Conservation (phyloP, 2,113 vertebrate species). For the Circaetus cinerascens region DNA sequence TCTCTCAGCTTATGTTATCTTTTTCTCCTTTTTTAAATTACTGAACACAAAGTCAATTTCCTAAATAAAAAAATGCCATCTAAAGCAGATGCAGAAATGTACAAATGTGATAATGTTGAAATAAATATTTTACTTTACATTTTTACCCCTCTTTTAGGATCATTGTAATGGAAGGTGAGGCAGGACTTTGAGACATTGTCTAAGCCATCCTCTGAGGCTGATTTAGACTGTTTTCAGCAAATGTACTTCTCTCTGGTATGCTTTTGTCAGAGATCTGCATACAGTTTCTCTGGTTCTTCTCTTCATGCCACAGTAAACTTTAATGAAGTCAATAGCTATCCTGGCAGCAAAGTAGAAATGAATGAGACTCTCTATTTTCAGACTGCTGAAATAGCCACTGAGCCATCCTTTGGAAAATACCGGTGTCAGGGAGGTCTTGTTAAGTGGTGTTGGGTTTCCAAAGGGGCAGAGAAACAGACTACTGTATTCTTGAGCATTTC, state of each 20-base stretch:
- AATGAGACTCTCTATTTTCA: neutral
- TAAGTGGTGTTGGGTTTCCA: neutral
- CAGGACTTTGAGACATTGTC: neutral
- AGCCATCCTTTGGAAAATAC: neutral
- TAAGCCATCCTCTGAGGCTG: neutral
- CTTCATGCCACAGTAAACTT: neutral
- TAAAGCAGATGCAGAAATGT: neutral
- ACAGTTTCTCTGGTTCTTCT: neutral
- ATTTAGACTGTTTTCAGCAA: neutral
- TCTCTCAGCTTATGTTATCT: neutral
- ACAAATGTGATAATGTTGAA: neutral
- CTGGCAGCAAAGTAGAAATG: neutral
- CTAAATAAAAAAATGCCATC: neutral
- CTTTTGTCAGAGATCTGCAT: neutral
- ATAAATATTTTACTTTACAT: neutral
- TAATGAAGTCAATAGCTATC: neutral
- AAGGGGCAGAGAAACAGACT: neutral
- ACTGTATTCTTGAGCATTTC: neutral
- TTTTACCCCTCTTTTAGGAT: neutral
- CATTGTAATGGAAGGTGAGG: neutral
- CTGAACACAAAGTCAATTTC: neutral
- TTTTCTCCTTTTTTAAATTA: neutral
- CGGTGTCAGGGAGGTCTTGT: neutral
- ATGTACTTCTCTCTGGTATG: neutral
- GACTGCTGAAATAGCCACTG: neutral